These are phyloP conservation scores for Creontiades dilutus DNA, from an alignment of 2,888 invertebrate genomes.

Conservation along the genomic window DNA sequence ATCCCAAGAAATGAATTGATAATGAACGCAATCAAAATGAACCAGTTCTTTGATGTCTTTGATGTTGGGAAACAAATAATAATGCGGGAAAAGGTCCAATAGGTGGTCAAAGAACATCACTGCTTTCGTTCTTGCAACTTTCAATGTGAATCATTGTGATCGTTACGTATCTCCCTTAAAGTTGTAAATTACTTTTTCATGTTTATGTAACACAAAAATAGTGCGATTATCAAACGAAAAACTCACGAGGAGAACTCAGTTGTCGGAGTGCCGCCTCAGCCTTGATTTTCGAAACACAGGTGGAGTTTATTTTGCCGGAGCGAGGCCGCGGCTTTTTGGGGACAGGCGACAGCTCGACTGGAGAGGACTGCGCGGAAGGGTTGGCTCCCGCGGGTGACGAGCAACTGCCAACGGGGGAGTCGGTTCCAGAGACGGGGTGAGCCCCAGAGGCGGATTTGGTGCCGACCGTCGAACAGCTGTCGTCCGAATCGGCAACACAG, in stretches of 20 bases:
- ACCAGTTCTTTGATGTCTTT: no score
- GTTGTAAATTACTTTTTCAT: no score
- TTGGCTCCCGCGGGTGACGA: neutral
- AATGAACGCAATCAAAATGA: no score
- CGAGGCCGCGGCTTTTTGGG: neutral
- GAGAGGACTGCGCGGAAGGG: no score
- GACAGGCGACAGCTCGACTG: neutral
- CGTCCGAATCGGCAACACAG: neutral
- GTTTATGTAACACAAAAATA: no score
- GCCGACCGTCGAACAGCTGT: neutral
- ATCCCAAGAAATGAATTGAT: no score
- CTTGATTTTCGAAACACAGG: neutral
- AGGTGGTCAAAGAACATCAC: no score
- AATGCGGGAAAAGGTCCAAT: no score
- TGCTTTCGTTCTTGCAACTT: no score
- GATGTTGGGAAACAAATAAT: no score
- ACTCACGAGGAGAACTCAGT: constrained; percentile 73
- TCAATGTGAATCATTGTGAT: no score
- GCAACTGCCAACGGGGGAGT: neutral
- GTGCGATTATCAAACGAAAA: neutral
- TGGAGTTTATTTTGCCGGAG: neutral
- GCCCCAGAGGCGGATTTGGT: neutral
- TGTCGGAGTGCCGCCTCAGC: constrained; percentile 76
- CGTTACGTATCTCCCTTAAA: no score
- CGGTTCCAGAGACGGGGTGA: neutral